Evolutionary conservation across 1,140 invertebrate genomes (phyloP).

Genomic region (Amyelois transitella): DNA sequence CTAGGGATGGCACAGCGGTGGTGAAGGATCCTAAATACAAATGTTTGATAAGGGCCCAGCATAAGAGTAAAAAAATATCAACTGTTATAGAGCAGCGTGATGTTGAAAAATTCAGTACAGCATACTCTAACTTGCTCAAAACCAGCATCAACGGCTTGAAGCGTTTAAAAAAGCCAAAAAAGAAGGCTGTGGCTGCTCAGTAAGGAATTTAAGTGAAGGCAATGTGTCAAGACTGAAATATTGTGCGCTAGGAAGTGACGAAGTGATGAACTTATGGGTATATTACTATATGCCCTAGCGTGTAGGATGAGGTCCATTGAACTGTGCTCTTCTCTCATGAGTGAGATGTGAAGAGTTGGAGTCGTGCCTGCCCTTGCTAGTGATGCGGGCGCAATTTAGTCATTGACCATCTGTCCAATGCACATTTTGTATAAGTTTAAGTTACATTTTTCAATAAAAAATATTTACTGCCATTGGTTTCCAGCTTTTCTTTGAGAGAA

Average conservation of each 20-base stretch:
- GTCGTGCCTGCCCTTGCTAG: constrained; percentile 41
- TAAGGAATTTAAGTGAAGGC: constrained; percentile 26
- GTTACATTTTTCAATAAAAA: constrained; percentile 42
- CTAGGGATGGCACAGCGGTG: constrained; percentile 76
- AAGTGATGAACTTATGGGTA: constrained; percentile 13
- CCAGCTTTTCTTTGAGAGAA: too few species aligned
- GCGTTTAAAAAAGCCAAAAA: constrained; percentile 87
- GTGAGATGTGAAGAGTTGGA: constrained; percentile 66
- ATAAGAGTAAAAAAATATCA: constrained; percentile 85
- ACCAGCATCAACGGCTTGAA: constrained; percentile 91
- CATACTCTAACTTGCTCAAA: constrained; percentile 88
- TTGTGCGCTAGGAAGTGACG: constrained; percentile 30
- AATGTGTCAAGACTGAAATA: constrained; percentile 48
- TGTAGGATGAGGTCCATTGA: constrained; percentile 54
- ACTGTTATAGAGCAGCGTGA: constrained; percentile 88
- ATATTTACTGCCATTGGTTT: constrained; percentile 5
- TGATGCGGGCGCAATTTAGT: constrained; percentile 41
- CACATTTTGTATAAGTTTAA: constrained; percentile 36
- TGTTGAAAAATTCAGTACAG: constrained; percentile 89
- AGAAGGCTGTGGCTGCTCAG: constrained; percentile 71
- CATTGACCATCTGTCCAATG: constrained; percentile 51
- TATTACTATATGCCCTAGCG: constrained; percentile 28
- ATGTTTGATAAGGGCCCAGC: constrained; percentile 84
- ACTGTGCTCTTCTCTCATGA: constrained; percentile 59
- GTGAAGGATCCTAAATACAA: constrained; percentile 82